phyloP scores from a whole-genome alignment of 2,888 invertebrate genomes.

The Leucozona laternaria region DNA sequence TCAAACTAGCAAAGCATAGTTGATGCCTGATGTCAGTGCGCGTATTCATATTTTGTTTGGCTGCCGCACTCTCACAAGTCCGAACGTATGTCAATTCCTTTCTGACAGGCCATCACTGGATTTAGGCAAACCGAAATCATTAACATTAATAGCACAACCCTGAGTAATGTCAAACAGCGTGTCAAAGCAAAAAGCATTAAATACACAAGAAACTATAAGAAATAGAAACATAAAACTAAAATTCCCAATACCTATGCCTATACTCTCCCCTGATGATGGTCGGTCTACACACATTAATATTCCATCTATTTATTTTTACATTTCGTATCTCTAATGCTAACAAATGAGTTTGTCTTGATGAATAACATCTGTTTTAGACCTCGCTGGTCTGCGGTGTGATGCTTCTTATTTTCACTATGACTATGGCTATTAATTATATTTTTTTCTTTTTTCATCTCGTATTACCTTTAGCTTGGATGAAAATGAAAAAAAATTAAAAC shows the following conservation, averaged over 20 bases:
- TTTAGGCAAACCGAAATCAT: constrained; percentile 17
- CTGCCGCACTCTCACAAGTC: constrained; percentile 2
- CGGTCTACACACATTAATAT: constrained; percentile 3
- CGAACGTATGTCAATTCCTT: constrained; percentile 1
- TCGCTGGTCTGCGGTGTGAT: not conserved
- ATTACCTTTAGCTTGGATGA: constrained; percentile 30
- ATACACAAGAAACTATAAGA: not conserved
- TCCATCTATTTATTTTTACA: constrained; percentile 31
- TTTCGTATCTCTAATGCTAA: constrained; percentile 41
- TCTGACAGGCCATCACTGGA: constrained; percentile 23
- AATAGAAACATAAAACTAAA: not conserved
- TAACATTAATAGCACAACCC: constrained; percentile 49
- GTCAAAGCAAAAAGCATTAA: constrained; percentile 38
- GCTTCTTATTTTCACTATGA: constrained; percentile 9
- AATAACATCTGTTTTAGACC: constrained; percentile 61
- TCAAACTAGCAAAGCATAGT: not conserved
- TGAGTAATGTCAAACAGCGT: constrained; percentile 45
- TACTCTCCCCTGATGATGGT: no score
- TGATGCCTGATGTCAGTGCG: constrained; percentile 7
- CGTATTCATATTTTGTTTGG: not conserved
- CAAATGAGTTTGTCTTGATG: constrained; percentile 42
- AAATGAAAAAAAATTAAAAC: constrained; percentile 14
- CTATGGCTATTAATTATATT: constrained; percentile 43
- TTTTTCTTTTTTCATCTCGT: constrained; percentile 30
- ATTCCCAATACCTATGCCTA: not conserved